Evolutionary conservation across 2,888 invertebrate species (phyloP), one percentile per base, ranked within the genome.

Genomic region (Nezara viridula): DNA sequence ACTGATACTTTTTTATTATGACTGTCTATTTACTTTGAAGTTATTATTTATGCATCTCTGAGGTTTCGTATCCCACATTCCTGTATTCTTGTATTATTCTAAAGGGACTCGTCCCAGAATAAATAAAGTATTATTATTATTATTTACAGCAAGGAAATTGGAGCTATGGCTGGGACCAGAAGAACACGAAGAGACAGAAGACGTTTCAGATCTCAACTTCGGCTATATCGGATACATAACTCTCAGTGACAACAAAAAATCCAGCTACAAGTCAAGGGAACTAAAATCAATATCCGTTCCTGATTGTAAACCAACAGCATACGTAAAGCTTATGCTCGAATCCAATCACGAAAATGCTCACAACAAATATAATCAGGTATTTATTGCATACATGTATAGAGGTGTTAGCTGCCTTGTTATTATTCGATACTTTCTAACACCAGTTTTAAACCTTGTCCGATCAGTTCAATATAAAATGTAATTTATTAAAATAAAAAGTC

Each of bases 201-300:
- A 89, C 40, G 88, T 88, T 86, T 93, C 93, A 86, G 94, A 94
- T 81, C 94, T 94, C 90, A 94, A 94, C 89, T 95, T 95, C 92
- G 94, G 94, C 91, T 95, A 95, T 91, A 92, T 95, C 86, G 96
- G 97, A 32, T 97, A 96, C 93, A 96, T 97, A 87, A 95, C 96
- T 2, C 93, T 97, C 89, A 96, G 96, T 14, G 96, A 96, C 92
- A 97, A 97, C 93, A 95, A 96, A 91, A 95, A 95, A 91, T 96
- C 96, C 1, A 95, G 95, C 91, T 96, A 95, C 93, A 96, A 96
- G 92, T 97, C 97, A 85, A 93, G 97, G 85, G 97, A 97, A 92
- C 93, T 97, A 60, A 97, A 97, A 93, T 96, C 96, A 90, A 96
- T 97, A 19, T 95, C 97, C 49, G 96, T 98, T 27, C 97, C 97